Conservation (phyloP, 2,113 vertebrate genomes). For the Phylloscopus trochiloides region DNA sequence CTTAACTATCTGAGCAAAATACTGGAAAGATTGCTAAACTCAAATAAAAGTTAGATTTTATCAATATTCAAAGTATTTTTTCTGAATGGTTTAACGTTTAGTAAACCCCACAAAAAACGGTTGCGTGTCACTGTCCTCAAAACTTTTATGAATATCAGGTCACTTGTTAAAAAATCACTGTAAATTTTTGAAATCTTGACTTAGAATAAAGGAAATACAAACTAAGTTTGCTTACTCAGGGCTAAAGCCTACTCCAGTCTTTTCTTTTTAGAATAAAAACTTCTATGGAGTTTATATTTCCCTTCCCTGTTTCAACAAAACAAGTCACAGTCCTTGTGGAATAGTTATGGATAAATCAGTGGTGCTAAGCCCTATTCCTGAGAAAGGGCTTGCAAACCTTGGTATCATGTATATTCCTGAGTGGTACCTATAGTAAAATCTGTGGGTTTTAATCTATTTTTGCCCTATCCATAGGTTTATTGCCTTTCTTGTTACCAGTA, state of each 20-base stretch:
- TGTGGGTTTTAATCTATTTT: neutral
- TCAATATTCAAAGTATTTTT: neutral
- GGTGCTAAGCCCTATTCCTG: accelerated
- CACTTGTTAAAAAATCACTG: neutral
- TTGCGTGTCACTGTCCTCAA: neutral
- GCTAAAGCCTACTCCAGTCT: neutral
- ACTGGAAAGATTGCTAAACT: neutral
- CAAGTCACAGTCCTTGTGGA: neutral
- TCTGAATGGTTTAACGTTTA: neutral
- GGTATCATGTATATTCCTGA: neutral
- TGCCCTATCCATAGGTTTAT: neutral
- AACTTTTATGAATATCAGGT: neutral
- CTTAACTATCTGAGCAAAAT: neutral
- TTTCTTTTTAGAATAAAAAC: neutral
- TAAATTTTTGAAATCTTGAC: neutral
- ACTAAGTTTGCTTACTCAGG: neutral
- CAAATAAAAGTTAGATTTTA: neutral
- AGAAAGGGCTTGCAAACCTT: neutral
- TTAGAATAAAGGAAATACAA: neutral
- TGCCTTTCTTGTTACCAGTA: neutral
- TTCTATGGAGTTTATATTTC: neutral
- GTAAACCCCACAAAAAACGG: neutral
- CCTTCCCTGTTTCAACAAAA: neutral
- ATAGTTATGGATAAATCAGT: neutral
- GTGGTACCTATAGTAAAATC: neutral